Conservation (phyloP, 2,888 invertebrate species). For the Drosophila algonquin region DNA sequence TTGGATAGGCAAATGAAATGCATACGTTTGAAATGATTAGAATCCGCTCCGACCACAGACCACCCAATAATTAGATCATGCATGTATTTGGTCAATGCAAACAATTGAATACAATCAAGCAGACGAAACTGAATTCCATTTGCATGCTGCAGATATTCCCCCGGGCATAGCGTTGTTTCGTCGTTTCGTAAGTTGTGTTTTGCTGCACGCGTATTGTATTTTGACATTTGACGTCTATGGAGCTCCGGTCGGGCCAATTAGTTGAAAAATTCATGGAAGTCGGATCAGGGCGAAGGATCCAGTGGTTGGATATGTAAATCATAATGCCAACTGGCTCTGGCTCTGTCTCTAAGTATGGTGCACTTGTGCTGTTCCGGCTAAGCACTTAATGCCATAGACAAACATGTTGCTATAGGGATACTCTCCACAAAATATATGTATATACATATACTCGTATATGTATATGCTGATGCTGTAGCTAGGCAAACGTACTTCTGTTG, state of each 20-base stretch:
- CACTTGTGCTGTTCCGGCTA: constrained; percentile 31
- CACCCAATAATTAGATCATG: background rate
- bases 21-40: background rate
- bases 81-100: background rate
- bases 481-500: background rate
- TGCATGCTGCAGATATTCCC: constrained; percentile 15
- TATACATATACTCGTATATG: background rate
- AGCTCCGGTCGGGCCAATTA: constrained; percentile 53
- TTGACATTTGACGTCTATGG: constrained; percentile 51
- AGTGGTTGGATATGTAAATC: constrained; percentile 48
- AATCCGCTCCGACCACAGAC: background rate
- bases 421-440: background rate
- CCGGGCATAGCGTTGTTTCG: background rate
- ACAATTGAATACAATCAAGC: constrained; percentile 8
- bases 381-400: constrained; percentile 10
- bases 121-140: constrained; percentile 32
- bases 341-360: background rate
- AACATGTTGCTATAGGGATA: background rate
- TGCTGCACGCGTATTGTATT: constrained; percentile 29
- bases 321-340: constrained; percentile 30
- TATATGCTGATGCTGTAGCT: background rate
- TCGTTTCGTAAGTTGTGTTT: constrained; percentile 44
- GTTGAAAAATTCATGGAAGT: constrained; percentile 65
- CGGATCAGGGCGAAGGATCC: background rate
- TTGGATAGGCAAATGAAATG: background rate